A percentile compares a stretch with the other conserved stretches of the same genome.
These are phyloP conservation scores for Nematolebias whitei DNA, from an alignment of 2,113 vertebrate species.

Conservation along the genomic window DNA sequence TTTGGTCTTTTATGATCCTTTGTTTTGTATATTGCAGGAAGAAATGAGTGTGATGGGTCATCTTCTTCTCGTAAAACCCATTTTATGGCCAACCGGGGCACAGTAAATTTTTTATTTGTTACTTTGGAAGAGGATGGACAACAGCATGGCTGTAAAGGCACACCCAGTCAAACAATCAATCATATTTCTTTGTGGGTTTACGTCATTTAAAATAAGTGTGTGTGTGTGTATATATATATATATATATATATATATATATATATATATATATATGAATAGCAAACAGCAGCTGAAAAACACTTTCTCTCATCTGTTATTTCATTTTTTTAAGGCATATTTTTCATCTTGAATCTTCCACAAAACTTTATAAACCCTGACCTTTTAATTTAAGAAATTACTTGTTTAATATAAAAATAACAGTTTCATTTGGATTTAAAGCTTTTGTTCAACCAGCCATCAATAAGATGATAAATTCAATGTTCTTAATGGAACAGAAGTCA, in stretches of 20 bases:
- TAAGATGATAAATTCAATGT: too few relatives aligned
- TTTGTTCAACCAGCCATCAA: too few relatives aligned
- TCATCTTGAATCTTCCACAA: too few relatives aligned
- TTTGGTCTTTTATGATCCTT: background rate
- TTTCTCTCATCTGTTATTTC: too few relatives aligned
- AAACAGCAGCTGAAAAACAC: background rate
- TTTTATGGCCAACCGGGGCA: slow-evolving; percentile 38
- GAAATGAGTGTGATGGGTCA: slow-evolving; percentile 43
- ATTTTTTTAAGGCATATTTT: too few relatives aligned
- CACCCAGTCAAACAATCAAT: slow-evolving; percentile 51
- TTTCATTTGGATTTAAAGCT: too few relatives aligned
- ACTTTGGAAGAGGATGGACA: slow-evolving; percentile 41
- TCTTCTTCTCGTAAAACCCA: slow-evolving; percentile 45
- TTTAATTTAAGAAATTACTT: too few relatives aligned
- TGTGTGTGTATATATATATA: too few relatives aligned
- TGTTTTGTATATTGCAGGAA: slow-evolving; percentile 11
- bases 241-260: too few relatives aligned
- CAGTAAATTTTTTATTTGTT: slow-evolving; percentile 68
- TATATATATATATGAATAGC: background rate
- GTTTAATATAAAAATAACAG: too few relatives aligned
- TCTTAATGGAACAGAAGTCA: too few relatives aligned
- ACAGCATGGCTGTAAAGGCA: slow-evolving; percentile 43
- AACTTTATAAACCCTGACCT: too few relatives aligned
- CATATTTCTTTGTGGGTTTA: slow-evolving; percentile 51
- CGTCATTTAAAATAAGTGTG: slow-evolving; percentile 25